phyloP scores from a whole-genome alignment of 2,888 invertebrate species.

The Hecatera dysodea region DNA sequence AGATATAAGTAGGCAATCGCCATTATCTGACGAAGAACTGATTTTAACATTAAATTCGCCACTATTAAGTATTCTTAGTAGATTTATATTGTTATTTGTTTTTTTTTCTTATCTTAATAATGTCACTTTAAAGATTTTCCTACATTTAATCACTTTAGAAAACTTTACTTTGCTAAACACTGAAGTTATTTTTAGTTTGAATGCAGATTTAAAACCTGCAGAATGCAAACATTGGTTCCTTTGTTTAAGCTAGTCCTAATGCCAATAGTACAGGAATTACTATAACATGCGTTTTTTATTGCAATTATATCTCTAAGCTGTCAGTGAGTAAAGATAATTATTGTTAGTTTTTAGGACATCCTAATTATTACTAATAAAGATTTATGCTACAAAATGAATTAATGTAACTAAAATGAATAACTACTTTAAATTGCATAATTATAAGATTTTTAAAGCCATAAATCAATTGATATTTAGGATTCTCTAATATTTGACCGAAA shows the following conservation, averaged over 20 bases:
- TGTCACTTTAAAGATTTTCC: neutral
- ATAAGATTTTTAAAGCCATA: conserved; percentile 18
- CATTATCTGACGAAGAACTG: conserved; percentile 48
- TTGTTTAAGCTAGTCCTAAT: conserved; percentile 46
- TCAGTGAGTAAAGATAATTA: conserved; percentile 45
- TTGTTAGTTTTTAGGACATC: conserved; percentile 54
- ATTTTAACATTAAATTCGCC: conserved; percentile 40
- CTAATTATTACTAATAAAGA: conserved; percentile 48
- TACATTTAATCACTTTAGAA: neutral
- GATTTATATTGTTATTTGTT: neutral
- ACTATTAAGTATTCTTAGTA: conserved; percentile 16
- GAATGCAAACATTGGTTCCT: conserved; percentile 33
- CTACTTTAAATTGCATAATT: conserved; percentile 30
- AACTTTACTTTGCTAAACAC: conserved; percentile 7
- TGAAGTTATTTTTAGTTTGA: conserved; percentile 11
- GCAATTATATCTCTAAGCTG: conserved; percentile 49
- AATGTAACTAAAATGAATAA: conserved; percentile 29
- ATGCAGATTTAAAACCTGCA: neutral
- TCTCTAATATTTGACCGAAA: conserved; percentile 22
- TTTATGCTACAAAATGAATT: conserved; percentile 33
- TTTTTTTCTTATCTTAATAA: neutral
- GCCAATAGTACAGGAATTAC: conserved; percentile 43
- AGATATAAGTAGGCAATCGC: conserved; percentile 70
- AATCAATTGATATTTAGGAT: conserved; percentile 25
- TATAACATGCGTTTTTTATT: conserved; percentile 41